Evolutionary conservation across 2,888 invertebrate species (phyloP).

Genomic region (Platycheirus albimanus): DNA sequence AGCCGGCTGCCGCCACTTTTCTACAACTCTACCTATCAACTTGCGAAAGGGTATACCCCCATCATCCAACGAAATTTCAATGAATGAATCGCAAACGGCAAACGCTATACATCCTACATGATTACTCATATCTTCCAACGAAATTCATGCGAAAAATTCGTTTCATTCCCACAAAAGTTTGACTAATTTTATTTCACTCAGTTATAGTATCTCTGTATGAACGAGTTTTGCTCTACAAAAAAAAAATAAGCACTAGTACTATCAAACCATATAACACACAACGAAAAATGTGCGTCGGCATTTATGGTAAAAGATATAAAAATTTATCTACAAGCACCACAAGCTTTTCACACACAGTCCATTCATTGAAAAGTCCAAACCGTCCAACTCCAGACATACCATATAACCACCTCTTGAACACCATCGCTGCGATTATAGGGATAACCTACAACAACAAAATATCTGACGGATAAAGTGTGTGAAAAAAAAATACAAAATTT

Average conservation of each 20-base stretch:
- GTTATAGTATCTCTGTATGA: constrained; percentile 2
- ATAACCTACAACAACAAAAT: constrained; percentile 12
- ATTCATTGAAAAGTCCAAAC: constrained; percentile 56
- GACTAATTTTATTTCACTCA: constrained; percentile 42
- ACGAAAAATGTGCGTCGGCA: constrained; percentile 43
- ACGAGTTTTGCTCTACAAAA: constrained; percentile 17
- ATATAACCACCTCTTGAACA: constrained; percentile 20
- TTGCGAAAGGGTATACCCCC: constrained; percentile 41
- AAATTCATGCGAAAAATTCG: constrained; percentile 50
- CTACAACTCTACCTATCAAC: too few species aligned
- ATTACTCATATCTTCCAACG: constrained; percentile 63
- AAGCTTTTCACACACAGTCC: constrained; percentile 56
- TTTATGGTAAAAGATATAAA: constrained; percentile 38
- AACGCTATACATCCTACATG: too few species aligned
- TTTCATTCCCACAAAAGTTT: constrained; percentile 39
- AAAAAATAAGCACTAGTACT: too few species aligned
- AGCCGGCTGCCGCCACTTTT: too few species aligned
- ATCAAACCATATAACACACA: neutral
- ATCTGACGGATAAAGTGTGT: constrained; percentile 29
- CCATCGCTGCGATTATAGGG: constrained; percentile 6
- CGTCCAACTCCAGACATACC: constrained; percentile 29
- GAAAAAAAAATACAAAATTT: constrained; percentile 20
- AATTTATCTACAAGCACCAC: constrained; percentile 7
- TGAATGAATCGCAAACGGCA: constrained; percentile 55
- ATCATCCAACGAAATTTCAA: constrained; percentile 12